Evolutionary conservation across 2,797 vertebrate species (phyloP), one percentile per base, ranked within the genome.

Genomic region (Menidia menidia): DNA sequence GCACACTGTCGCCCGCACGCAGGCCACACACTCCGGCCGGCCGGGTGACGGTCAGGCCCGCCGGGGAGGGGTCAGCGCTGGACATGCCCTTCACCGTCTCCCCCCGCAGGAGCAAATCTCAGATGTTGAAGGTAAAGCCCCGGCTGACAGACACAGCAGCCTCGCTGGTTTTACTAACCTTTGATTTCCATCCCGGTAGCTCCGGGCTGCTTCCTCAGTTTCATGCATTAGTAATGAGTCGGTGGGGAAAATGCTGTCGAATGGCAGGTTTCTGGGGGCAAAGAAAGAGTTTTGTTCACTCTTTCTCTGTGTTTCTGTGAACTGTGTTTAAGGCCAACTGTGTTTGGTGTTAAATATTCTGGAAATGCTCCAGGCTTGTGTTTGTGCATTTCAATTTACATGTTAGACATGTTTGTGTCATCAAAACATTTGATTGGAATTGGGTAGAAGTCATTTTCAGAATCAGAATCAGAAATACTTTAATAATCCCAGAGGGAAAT

Each of bases 21-120:
- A 93, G 96, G 83, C 97, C 96, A 0, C 96, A 99, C 89, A 98
- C 95, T 0, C 97, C 97, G 4, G 95, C 96, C 0, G 97, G 94
- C 11, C 92, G 97, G 43, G 92, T 98, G 68, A 97, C 95, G 0
- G 96, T 99, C 57, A 94, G 88, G 68, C 97, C 97, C 0, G 71
- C 75, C 4, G 94, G 95, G 0, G 94, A 96, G 54, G 89, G 93
- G 30, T 88, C 92, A 0, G 73, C 78, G 11, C 44, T 93, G 79
- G 96, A 97, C 0, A 70, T 95, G 75, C 93, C 95, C 0, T 91
- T 95, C 14, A 67, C 92, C 0, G 83, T 89, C 0, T 97, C 96
- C 2, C 96, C 97, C 30, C 94, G 94, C 63, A 96, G 95, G 87
- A 87, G 84, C 32, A 92, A 87, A 66, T 95, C 92, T 47, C 93